Evolutionary conservation across 2,797 vertebrate genomes (phyloP).

Genomic region (Lates japonicus): DNA sequence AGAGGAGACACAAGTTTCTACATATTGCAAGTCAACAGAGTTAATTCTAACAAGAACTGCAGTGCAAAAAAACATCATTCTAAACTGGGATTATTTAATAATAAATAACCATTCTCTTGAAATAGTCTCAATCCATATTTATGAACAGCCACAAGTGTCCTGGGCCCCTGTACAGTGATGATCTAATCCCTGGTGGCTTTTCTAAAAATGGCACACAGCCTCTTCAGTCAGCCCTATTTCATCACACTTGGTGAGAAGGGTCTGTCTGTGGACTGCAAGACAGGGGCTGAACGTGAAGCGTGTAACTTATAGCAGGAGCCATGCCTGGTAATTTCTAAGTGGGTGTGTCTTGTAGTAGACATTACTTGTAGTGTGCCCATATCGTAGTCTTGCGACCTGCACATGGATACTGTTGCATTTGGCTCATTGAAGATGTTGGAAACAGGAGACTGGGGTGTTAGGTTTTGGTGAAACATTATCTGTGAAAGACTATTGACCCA

Average conservation of each 20-base stretch:
- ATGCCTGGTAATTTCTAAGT: too few species aligned
- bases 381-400: too few species aligned
- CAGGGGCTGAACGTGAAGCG: too few species aligned
- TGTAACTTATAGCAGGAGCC: too few species aligned
- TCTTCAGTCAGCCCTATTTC: neutral
- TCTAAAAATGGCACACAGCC: constrained; percentile 3
- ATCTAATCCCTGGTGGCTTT: neutral
- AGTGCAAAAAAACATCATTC: neutral
- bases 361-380: too few species aligned
- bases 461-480: constrained; percentile 16
- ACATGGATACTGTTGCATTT: too few species aligned
- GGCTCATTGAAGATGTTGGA: neutral
- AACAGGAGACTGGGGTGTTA: constrained; percentile 4
- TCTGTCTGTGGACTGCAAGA: too few species aligned
- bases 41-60: too few species aligned
- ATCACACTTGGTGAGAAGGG: neutral
- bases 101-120: neutral
- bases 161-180: neutral
- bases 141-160: neutral
- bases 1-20: too few species aligned
- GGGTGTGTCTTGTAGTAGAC: too few species aligned
- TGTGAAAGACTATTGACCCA: neutral
- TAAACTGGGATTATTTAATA: neutral
- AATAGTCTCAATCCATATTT: constrained; percentile 16
- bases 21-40: too few species aligned